These are phyloP conservation scores for Toxonevra muliebris DNA, from an alignment of 2,888 invertebrate species.

Conservation along the genomic window DNA sequence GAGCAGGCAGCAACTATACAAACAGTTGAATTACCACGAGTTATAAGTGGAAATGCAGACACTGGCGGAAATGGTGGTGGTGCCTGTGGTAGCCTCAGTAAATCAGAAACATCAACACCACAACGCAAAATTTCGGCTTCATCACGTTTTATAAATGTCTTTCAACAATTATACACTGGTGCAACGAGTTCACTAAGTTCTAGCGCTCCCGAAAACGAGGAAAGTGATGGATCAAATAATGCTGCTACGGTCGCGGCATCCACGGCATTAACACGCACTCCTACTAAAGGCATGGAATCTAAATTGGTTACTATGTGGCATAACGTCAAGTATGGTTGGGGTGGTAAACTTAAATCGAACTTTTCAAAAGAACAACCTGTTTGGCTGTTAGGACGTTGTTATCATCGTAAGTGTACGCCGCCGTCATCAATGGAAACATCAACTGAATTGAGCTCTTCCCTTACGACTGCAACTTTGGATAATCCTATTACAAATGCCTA, in stretches of 20 bases:
- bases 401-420: conserved; percentile 77
- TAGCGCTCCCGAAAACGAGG: conserved; percentile 35
- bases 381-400: conserved; percentile 84
- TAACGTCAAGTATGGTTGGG: conserved; percentile 90
- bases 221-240: conserved; percentile 26
- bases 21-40: conserved; percentile 43
- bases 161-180: conserved; percentile 59
- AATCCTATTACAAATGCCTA: conserved; percentile 25
- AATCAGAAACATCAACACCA: conserved; percentile 53
- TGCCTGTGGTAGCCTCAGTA: conserved; percentile 25
- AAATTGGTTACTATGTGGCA: conserved; percentile 89
- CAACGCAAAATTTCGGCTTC: conserved; percentile 64
- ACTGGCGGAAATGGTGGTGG: conserved; percentile 29
- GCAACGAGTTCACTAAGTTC: conserved; percentile 37
- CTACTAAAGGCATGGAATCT: conserved; percentile 78
- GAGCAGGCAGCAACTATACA: conserved; percentile 57
- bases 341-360: conserved; percentile 78
- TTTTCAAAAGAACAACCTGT: conserved; percentile 89
- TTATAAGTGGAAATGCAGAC: not conserved
- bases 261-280: conserved; percentile 54
- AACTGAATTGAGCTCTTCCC: conserved; percentile 48
- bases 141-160: conserved; percentile 63
- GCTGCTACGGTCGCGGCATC: conserved; percentile 43
- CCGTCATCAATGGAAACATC: conserved; percentile 68
- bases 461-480: conserved; percentile 37